Conservation (phyloP, 2,888 invertebrate genomes). For the Lasioglossum calceatum region DNA sequence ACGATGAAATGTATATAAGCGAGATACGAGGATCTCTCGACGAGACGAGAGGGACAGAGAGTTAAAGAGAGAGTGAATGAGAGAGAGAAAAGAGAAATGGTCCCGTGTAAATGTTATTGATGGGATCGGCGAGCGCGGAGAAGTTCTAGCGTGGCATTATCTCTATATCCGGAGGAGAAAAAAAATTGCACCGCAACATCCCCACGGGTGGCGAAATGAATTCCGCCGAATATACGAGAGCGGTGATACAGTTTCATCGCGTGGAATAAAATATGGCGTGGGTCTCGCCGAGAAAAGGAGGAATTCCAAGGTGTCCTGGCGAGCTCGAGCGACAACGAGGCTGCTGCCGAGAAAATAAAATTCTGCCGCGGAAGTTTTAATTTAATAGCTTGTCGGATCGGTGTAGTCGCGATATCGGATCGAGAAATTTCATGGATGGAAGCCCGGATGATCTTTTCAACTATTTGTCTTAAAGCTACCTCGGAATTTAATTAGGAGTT, state of each 20-base stretch:
- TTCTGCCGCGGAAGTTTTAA: slow-evolving; percentile 21
- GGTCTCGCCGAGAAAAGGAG: background rate
- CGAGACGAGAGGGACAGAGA: background rate
- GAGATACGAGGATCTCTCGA: background rate
- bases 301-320: background rate
- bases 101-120: slow-evolving; percentile 34
- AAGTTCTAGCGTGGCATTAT: slow-evolving; percentile 16
- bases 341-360: background rate
- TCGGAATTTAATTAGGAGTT: background rate
- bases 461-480: background rate
- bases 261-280: slow-evolving; percentile 21
- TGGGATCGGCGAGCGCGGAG: background rate
- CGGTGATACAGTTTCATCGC: background rate
- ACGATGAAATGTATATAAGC: background rate
- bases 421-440: slow-evolving; percentile 27
- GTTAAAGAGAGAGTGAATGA: background rate
- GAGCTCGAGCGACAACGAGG: background rate
- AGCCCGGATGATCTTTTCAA: background rate
- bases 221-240: slow-evolving; percentile 19
- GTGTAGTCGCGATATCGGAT: slow-evolving; percentile 20
- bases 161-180: slow-evolving; percentile 1
- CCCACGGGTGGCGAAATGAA: background rate
- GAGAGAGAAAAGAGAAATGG: background rate
- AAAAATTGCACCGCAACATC: slow-evolving; percentile 9
- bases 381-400: slow-evolving; percentile 27